Percentiles rank a stretch among this genome's conserved stretches.
phyloP scores from a whole-genome alignment of 2,888 invertebrate species.

The Chydorus sphaericus region DNA sequence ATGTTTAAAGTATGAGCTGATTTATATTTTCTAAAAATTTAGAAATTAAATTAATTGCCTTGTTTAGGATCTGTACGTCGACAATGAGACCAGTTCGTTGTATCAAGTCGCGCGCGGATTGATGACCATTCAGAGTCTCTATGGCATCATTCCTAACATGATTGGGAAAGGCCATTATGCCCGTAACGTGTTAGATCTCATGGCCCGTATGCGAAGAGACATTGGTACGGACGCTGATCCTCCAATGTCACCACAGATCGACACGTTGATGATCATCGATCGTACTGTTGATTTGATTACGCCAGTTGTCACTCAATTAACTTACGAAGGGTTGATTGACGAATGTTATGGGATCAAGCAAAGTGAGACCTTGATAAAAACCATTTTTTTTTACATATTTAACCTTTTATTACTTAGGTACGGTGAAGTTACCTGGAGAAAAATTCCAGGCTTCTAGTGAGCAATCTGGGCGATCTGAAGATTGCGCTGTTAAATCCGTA shows the following conservation, averaged over 20 bases:
- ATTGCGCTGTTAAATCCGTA: conserved; percentile 49
- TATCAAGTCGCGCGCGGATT: conserved; percentile 78
- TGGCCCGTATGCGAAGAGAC: conserved; percentile 55
- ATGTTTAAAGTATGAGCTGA: conserved; percentile 48
- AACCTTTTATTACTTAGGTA: conserved; percentile 33
- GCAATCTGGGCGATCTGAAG: neutral
- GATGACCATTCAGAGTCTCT: conserved; percentile 67
- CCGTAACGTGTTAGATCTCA: conserved; percentile 74
- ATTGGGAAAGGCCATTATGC: conserved; percentile 81
- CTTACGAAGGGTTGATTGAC: conserved; percentile 94
- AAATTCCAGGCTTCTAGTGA: conserved; percentile 49
- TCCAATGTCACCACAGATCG: conserved; percentile 48
- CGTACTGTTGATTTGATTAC: conserved; percentile 81
- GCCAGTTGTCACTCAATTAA: conserved; percentile 82
- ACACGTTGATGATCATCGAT: conserved; percentile 79
- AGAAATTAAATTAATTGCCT: neutral
- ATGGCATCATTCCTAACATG: conserved; percentile 75
- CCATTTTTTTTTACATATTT: neutral
- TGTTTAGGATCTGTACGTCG: conserved; percentile 57
- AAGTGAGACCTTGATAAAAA: conserved; percentile 29
- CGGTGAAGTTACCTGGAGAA: conserved; percentile 69
- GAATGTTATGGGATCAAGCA: conserved; percentile 78
- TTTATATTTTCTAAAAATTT: conserved; percentile 9
- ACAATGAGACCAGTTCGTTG: conserved; percentile 75
- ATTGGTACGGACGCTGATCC: conserved; percentile 31